Base-by-base conservation (phyloP, 2,888 invertebrate genomes). In the Lasius platythorax region DNA sequence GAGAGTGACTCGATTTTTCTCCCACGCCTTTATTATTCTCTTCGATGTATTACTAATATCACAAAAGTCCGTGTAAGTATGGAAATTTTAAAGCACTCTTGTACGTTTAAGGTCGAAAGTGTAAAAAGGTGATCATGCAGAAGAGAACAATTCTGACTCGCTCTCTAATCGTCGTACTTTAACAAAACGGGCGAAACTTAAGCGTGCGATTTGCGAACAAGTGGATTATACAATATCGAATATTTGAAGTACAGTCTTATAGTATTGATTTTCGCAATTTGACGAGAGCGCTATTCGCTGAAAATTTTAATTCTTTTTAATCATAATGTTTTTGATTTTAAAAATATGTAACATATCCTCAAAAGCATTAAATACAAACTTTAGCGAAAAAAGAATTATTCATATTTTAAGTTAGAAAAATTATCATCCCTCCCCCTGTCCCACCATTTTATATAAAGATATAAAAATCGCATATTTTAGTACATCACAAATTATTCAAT, bases 51-150 rank as follows among this genome's bases (percentile, higher is more conserved):
- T 76, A 58, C 9, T 70, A 37, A 33, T 37, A 53, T 23, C n/a
- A 3, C 18, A 18, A 66, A 66, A 50, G 23, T 50, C 18, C 8
- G 40, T 50, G 18, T 43, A 58, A 73, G 37, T 18, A 12, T 23
- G 9, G 15, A 43, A 79, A 73, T 15, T 73, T 61, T 43, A 23
- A 79, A 73, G 33, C n/a, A n/a, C 40, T 73, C 12, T 37, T 61
- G 58, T 28, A 43, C 58, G 33, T 28, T 18, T 70, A 70, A 70
- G n/a, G 28, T 50, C n/a, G 8, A 58, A 73, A 73, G 73, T 79
- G 28, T 72, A 73, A 79, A 79, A 76, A 50, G 23, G 11, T 66
- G 33, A 9, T 33, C 9, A 37, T 33, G 46, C 8, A 3, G 28
- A 76, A 28, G 12, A n/a, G n/a, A 56, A 68, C 28, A 68, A 53